Evolutionary conservation across 2,797 vertebrate genomes (phyloP), one percentile per base, ranked within the genome.

Genomic region (Catostomus latipinnis): DNA sequence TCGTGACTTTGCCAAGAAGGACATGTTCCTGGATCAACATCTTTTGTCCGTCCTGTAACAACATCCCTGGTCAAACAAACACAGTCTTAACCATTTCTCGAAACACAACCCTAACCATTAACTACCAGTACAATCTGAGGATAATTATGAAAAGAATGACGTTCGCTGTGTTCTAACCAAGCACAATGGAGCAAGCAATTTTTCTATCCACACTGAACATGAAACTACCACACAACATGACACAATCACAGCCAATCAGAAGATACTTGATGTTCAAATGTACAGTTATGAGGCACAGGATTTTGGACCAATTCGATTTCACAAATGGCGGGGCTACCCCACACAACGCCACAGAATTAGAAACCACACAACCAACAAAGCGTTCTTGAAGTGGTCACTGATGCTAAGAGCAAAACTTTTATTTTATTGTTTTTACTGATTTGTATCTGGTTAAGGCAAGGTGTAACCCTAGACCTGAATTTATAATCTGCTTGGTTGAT

Each of bases 21-120:
- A 70, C n/a, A 12, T 58, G 74, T 67, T 58, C 34, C 53, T 67
- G 43, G 43, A 76, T 76, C 52, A 57, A 49, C 63, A 76, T 75
- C 22, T 22, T 22, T 22, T 22, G 22, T 22, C 22, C 22, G 22
- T 22, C 2, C 22, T 22, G 22, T 22, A 22, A 22, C 22, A 22
- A 22, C 2, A 22, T 22, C 22, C 22, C 22, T 22, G 22, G 22
- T 22, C 22, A 22, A 22, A 22, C 22, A 22, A 22, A 22, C 22
- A 22, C 22, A 43, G 48, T 48, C 43, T 57, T 57, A 16, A 53
- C 54, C 8, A 53, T 76, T 34, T 34, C 34, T 34, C 34, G 2
- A 34, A 34, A 34, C 34, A 34, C 34, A 34, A 34, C 34, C 34
- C 34, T 34, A 34, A 34, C 2, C 34, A 34, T 34, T 34, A 34